A percentile compares a stretch with the other conserved stretches of the same genome.
Evolutionary conservation across 2,113 vertebrate genomes (phyloP).

Genomic region (Alethe castanea): DNA sequence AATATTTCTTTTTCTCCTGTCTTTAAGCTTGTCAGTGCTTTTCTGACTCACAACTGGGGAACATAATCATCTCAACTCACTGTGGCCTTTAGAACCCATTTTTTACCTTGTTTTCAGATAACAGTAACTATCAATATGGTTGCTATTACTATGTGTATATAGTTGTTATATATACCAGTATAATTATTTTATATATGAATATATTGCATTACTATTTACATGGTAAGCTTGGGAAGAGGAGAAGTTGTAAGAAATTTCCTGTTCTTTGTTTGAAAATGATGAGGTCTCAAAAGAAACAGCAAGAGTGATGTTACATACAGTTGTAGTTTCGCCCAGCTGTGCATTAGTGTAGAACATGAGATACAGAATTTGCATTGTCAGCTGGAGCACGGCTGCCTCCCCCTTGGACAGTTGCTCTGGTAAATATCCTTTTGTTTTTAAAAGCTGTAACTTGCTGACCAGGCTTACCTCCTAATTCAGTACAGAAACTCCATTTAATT

Average conservation of each 20-base stretch:
- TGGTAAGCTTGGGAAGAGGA: neutral
- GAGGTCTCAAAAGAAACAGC: neutral
- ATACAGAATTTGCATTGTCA: neutral
- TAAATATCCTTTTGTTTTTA: neutral
- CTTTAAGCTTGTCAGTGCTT: neutral
- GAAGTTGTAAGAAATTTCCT: neutral
- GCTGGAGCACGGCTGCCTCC: neutral
- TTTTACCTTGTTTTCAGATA: neutral
- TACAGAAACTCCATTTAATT: neutral
- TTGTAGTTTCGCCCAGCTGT: neutral
- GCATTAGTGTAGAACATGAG: neutral
- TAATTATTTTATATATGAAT: neutral
- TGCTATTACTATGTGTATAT: neutral
- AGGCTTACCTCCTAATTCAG: neutral
- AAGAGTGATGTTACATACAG: neutral
- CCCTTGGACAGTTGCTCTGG: neutral
- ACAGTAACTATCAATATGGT: neutral
- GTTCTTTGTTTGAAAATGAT: neutral
- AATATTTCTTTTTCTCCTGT: neutral
- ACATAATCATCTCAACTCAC: neutral
- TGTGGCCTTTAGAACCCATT: neutral
- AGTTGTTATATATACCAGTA: neutral
- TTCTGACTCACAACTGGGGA: neutral
- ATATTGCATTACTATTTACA: neutral
- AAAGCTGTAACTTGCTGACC: neutral